Evolutionary conservation across 2,888 invertebrate species (phyloP), one percentile per base, ranked within the genome.

Genomic region (Augiades crinisus): DNA sequence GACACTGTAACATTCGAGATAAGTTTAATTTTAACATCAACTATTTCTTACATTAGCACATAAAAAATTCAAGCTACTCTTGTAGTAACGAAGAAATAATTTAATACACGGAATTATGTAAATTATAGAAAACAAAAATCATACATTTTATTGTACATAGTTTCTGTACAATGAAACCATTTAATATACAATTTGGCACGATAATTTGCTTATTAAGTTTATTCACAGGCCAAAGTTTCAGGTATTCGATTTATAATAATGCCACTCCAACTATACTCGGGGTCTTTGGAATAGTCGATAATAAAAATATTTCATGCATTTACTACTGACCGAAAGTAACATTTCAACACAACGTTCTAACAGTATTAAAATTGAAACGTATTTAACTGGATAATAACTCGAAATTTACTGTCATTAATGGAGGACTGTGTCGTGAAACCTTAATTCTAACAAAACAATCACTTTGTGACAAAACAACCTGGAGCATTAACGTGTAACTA

Each of bases 121-220:
- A 52, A 38, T 41, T 55, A 47, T 57, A 57, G 60, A 58, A 41
- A 55, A 58, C 60, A 67, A 64, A 52, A n/a, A n/a, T n/a, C n/a
- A n/a, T n/a, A n/a, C n/a, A n/a, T n/a, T n/a, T 57, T 58, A 62
- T 56, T 49, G 59, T 59, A 65, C 60, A 59, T 58, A 62, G 62
- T 57, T 43, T 62, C 55, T 67, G 62, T 62, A 59, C 60, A 68
- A 62, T 57, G 46, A 44, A 47, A 55, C 38, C 31, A 27, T 47
- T 56, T 53, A 56, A 55, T 68, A 70, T 76, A 79, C 73, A 80
- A 65, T 83, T 83, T 83, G 84, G 83, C 84, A 83, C 82, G 64
- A 68, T 67, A 55, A 70, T 33, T 43, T 24, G 1, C 16, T 41
- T 38, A 38, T 6, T 12, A 36, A n/a, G 21, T 33, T 16, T 49